phyloP scores from a whole-genome alignment of 2,113 vertebrate genomes.

The Marmota monax region DNA sequence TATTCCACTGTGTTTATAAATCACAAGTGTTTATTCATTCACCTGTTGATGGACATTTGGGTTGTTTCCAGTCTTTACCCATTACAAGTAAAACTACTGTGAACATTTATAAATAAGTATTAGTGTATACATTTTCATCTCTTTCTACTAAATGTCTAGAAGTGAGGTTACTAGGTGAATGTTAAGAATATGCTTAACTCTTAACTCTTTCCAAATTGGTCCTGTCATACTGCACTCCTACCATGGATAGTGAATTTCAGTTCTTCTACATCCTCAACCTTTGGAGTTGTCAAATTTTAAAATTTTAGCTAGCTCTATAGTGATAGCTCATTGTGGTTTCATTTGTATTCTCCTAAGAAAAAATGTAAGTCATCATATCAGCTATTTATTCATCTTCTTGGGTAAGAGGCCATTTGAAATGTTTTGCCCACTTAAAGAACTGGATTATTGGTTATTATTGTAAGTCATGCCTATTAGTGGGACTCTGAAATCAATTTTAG shows the following conservation, averaged over 20 bases:
- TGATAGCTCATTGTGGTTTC: neutral
- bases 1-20: neutral
- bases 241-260: neutral
- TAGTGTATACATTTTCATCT: neutral
- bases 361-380: neutral
- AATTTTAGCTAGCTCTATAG: neutral
- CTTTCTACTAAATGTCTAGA: neutral
- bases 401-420: neutral
- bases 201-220: neutral
- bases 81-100: neutral
- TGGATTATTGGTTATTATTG: neutral
- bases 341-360: neutral
- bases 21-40: neutral
- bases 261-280: neutral
- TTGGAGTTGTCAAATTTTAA: neutral
- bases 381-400: neutral
- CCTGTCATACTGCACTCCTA: neutral
- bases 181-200: neutral
- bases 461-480: neutral
- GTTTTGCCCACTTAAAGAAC: neutral
- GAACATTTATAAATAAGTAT: neutral
- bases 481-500: slow-evolving; percentile 29
- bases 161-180: neutral
- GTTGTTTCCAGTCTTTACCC: neutral
- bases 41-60: neutral